Percentiles rank a stretch among this genome's conserved stretches.
Conservation (phyloP, 2,888 invertebrate genomes). For the Aphrophora alni region DNA sequence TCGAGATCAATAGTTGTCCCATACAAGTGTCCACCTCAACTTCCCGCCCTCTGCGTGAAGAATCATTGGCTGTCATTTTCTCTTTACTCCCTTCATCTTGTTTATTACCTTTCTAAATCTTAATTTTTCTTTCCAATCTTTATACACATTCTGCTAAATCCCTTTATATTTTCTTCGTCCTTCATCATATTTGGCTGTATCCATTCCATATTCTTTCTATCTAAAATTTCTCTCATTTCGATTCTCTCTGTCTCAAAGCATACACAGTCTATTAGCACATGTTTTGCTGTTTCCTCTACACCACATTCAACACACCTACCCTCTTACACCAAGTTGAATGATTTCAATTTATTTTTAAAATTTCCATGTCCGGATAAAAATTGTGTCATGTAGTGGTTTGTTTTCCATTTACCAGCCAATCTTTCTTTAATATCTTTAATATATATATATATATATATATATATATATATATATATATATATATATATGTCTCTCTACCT, state of each 20-base stretch:
- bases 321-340: not conserved
- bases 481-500: slow-evolving; percentile 7
- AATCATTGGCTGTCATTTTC: too few species aligned
- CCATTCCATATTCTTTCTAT: not conserved
- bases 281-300: not conserved
- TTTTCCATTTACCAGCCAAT: not conserved
- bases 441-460: too few species aligned
- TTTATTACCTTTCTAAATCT: not conserved
- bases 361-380: not conserved
- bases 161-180: not conserved
- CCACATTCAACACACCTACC: not conserved
- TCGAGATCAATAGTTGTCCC: too few species aligned
- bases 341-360: not conserved
- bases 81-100: too few species aligned
- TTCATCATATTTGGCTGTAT: not conserved
- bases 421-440: not conserved
- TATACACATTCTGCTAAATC: not conserved
- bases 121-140: not conserved
- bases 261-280: not conserved
- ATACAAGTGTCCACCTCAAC: too few species aligned
- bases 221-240: not conserved
- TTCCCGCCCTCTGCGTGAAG: too few species aligned
- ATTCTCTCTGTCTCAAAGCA: not conserved
- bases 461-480: too few species aligned
- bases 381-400: not conserved